These are phyloP conservation scores for Nesoenas mayeri DNA, from an alignment of 2,113 vertebrate species.

Conservation along the genomic window DNA sequence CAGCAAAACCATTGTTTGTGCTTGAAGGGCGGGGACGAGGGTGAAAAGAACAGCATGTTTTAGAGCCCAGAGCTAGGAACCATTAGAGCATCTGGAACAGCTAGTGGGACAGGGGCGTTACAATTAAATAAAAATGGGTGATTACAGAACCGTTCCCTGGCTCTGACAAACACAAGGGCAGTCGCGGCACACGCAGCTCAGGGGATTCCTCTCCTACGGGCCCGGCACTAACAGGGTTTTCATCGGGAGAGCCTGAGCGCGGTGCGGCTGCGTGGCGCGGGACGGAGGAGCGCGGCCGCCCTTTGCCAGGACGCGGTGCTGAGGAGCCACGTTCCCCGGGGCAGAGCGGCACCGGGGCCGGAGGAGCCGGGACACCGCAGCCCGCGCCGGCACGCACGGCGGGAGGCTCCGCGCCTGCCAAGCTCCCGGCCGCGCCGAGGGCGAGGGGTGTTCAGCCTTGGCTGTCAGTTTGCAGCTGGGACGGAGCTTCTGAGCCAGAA, in stretches of 20 bases:
- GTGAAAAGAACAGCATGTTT: constrained; percentile 63
- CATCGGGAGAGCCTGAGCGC: not conserved
- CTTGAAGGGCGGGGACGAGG: constrained; percentile 48
- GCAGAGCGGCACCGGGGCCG: rapidly evolving
- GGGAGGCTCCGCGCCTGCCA: not conserved
- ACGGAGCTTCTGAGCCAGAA: not conserved
- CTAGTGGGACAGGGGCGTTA: constrained; percentile 30
- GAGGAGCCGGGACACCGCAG: rapidly evolving
- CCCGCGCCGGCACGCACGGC: rapidly evolving
- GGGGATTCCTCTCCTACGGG: constrained; percentile 46
- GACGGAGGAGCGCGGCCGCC: rapidly evolving
- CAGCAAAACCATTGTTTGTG: constrained; percentile 63
- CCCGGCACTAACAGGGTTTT: not conserved
- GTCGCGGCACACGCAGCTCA: not conserved
- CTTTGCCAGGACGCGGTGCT: not conserved
- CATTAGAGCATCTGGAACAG: constrained; percentile 59
- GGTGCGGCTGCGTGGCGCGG: rapidly evolving
- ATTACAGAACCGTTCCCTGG: constrained; percentile 5
- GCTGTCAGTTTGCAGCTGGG: not conserved
- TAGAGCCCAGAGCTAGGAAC: constrained; percentile 61
- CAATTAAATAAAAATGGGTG: constrained; percentile 32
- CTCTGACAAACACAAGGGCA: constrained; percentile 25
- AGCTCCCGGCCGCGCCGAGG: rapidly evolving
- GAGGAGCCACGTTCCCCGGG: not conserved
- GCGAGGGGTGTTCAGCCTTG: rapidly evolving